phyloP scores from a whole-genome alignment of 2,113 vertebrate species.

The Spea multiplicata region DNA sequence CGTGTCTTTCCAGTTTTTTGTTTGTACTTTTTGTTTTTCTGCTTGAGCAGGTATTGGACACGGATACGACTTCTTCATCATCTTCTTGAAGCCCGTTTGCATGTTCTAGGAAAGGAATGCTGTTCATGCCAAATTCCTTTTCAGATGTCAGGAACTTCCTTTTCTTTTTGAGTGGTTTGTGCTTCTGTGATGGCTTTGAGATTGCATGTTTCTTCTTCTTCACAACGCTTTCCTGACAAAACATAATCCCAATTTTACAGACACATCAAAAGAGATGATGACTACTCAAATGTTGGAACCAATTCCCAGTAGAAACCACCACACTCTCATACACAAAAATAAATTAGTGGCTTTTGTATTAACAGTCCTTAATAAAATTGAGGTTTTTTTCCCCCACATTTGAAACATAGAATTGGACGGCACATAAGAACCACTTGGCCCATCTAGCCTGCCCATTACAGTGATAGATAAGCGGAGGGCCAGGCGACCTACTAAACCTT shows the following conservation, averaged over 20 bases:
- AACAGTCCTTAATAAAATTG: no score
- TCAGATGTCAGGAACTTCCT: neutral
- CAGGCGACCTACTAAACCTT: no score
- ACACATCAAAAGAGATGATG: no score
- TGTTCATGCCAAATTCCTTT: neutral
- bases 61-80: neutral
- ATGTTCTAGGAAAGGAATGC: neutral
- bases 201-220: neutral
- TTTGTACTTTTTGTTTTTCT: neutral
- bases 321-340: no score
- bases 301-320: no score
- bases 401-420: no score
- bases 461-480: no score
- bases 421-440: no score
- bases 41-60: neutral
- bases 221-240: neutral
- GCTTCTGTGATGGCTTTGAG: neutral
- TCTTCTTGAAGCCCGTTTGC: neutral
- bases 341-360: no score
- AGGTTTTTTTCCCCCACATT: no score
- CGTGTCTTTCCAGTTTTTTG: neutral
- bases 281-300: no score
- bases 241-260: neutral
- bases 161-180: conserved; percentile 33
- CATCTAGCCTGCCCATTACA: no score